Conservation (phyloP, 2,888 invertebrate genomes). For the Drosophila niveifrons region DNA sequence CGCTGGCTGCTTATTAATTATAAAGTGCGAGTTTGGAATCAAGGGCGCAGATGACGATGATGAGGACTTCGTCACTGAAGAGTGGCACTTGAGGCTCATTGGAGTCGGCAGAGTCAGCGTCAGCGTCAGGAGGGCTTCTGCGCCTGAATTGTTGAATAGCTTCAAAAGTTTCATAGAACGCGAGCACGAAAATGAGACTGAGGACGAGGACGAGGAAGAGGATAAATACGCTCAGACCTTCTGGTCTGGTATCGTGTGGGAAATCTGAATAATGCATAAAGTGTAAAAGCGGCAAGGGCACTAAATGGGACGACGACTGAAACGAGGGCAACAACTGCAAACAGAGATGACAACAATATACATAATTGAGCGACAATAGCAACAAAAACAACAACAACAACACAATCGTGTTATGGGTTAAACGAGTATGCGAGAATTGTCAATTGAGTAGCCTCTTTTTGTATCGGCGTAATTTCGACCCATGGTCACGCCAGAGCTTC, state of each 20-base stretch:
- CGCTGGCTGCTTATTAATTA: slow-evolving; percentile 77
- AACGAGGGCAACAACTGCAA: slow-evolving; percentile 49
- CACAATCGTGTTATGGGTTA: slow-evolving; percentile 68
- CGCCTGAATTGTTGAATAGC: slow-evolving; percentile 41
- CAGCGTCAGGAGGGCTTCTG: slow-evolving; percentile 16
- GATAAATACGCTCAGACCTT: slow-evolving; percentile 5
- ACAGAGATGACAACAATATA: slow-evolving; percentile 72
- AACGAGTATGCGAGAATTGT: slow-evolving; percentile 75
- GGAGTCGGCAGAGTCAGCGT: too few relatives aligned
- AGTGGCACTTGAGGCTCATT: slow-evolving; percentile 34
- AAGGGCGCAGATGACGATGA: slow-evolving; percentile 67
- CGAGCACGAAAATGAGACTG: neutral
- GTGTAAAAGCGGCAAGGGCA: slow-evolving; percentile 80
- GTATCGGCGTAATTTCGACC: slow-evolving; percentile 11
- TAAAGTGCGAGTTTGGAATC: slow-evolving; percentile 79
- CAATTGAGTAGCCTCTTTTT: slow-evolving; percentile 72
- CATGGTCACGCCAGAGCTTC: slow-evolving; percentile 23
- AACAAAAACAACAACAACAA: slow-evolving; percentile 41
- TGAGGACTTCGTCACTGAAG: slow-evolving; percentile 39
- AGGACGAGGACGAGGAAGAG: neutral
- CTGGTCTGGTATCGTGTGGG: slow-evolving; percentile 63
- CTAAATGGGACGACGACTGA: slow-evolving; percentile 63
- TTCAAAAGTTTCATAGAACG: slow-evolving; percentile 25
- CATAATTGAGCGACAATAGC: slow-evolving; percentile 73
- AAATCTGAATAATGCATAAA: slow-evolving; percentile 80